Conservation (phyloP, 2,888 invertebrate genomes). For the Chesias legatella region DNA sequence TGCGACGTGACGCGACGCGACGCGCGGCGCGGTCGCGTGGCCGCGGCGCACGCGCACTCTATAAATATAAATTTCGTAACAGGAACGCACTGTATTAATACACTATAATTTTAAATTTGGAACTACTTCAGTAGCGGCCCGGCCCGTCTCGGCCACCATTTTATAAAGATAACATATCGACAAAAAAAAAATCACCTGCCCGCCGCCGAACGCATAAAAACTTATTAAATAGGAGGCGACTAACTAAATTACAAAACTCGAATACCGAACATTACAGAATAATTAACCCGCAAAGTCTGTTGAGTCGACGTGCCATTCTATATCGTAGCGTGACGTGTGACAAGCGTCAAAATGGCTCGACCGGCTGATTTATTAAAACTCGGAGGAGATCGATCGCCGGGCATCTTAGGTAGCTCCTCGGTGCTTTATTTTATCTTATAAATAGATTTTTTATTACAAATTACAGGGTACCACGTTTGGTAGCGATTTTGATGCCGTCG, state of each 20-base stretch:
- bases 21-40: constrained; percentile 23
- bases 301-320: constrained; percentile 51
- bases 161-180: constrained; percentile 47
- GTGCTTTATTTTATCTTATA: constrained; percentile 78
- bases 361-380: constrained; percentile 67
- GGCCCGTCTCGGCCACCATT: constrained; percentile 45
- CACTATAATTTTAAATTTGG: constrained; percentile 73
- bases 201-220: constrained; percentile 57
- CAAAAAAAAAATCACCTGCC: constrained; percentile 70
- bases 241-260: constrained; percentile 78
- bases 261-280: constrained; percentile 75
- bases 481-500: constrained; percentile 71
- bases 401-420: constrained; percentile 76
- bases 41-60: constrained; percentile 54
- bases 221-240: constrained; percentile 79
- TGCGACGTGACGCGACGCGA: constrained; percentile 34
- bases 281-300: constrained; percentile 61
- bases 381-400: constrained; percentile 66
- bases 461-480: constrained; percentile 78
- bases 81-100: constrained; percentile 65
- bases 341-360: constrained; percentile 72
- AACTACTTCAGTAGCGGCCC: constrained; percentile 78
- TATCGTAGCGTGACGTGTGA: constrained; percentile 60
- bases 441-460: constrained; percentile 80
- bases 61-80: constrained; percentile 65